Evolutionary conservation across 2,888 invertebrate genomes (phyloP), one percentile per base, ranked within the genome.

Genomic region (Caenorhabditis macrosperma): DNA sequence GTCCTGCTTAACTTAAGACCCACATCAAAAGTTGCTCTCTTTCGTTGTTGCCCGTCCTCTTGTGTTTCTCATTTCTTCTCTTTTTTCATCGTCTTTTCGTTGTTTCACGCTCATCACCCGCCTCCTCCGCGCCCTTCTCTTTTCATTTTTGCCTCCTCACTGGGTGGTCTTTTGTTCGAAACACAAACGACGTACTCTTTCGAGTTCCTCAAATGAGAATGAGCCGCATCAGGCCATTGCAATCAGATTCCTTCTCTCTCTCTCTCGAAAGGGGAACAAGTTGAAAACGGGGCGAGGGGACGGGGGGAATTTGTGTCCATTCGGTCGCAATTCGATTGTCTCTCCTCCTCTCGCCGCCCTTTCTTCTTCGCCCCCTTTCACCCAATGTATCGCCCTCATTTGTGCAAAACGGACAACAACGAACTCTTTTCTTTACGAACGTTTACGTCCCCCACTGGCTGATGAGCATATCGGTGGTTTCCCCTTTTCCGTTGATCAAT

Each of bases 281-380:
- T 67, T 46, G 55, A 24, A 20, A 41, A 38, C 12, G 2, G 41
- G 26, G 26, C 15, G 15, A 26, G 30, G 6, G 66, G 44, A 66
- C 28, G 55, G 48, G 38, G 46, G 20, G 10, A 6, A 46, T 46
- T 46, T 59, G 38, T 44, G 41, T 68, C 46, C 15, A 68, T 57
- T 68, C 46, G 30, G 17, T 28, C 30, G 38, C 69, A 52, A 69
- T 69, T 69, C 60, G 60, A 69, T 69, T 69, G 69, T 69, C 69
- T 69, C 46, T 46, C 41, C 57, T 66, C 38, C 44, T 44, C 17
- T 20, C 46, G 22, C 46, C 17, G 17, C 26, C 52, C 52, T 52
- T 26, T 52, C 26, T 4, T 26, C 26, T 26, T 26, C 1, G n/a
- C n/a, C n/a, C 55, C 12, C 10, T 67, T 33, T 57, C 33, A 33